Evolutionary conservation across 2,113 vertebrate species (phyloP).

Genomic region (Melanotaenia duboulayi): DNA sequence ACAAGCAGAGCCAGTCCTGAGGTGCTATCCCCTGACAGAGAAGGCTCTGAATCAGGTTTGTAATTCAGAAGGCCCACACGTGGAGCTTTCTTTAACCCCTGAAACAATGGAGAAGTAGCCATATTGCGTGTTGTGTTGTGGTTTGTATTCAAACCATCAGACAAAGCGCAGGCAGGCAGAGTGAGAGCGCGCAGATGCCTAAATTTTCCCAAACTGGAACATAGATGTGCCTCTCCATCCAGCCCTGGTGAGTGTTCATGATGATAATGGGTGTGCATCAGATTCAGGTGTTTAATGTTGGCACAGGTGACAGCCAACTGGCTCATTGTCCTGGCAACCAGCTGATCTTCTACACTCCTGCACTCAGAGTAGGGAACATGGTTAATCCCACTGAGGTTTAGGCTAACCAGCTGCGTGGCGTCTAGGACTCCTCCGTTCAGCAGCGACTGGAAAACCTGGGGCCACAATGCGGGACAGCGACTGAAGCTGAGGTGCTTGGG

Average conservation of each 20-base stretch:
- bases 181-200: conserved; percentile 86
- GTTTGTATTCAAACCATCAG: conserved; percentile 73
- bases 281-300: conserved; percentile 90
- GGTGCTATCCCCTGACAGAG: conserved; percentile 70
- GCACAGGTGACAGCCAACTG: conserved; percentile 85
- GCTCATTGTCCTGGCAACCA: conserved; percentile 86
- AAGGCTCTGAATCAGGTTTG: conserved; percentile 52
- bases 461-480: conserved; percentile 87
- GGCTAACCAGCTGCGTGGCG: conserved; percentile 85
- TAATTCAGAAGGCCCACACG: conserved; percentile 88
- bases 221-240: conserved; percentile 86
- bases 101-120: conserved; percentile 71
- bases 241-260: conserved; percentile 77
- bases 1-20: conserved; percentile 86
- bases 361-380: conserved; percentile 87
- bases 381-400: conserved; percentile 93
- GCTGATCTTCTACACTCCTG: conserved; percentile 87
- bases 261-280: conserved; percentile 95
- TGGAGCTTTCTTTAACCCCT: conserved; percentile 87
- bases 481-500: conserved; percentile 95
- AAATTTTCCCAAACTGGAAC: conserved; percentile 87
- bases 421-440: conserved; percentile 86
- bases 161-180: conserved; percentile 90
- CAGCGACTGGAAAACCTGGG: conserved; percentile 88
- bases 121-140: conserved; percentile 22